phyloP scores from a whole-genome alignment of 2,888 invertebrate genomes.

The Rhamnusium bicolor region DNA sequence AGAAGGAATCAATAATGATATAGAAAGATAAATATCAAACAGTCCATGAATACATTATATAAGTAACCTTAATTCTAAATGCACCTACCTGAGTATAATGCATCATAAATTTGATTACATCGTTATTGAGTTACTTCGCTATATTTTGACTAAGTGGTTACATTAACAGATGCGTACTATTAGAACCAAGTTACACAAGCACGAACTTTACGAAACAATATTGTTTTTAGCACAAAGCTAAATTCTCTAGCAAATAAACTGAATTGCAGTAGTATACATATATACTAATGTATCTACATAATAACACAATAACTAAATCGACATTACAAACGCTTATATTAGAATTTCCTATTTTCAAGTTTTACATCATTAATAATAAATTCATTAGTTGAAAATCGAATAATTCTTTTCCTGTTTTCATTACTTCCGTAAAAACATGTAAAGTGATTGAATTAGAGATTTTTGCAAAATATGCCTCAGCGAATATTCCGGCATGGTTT shows the following conservation, averaged over 20 bases:
- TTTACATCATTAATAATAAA: too few species aligned
- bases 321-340: too few species aligned
- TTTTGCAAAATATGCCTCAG: too few species aligned
- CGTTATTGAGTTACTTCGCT: slow-evolving; percentile 25
- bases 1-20: too few species aligned
- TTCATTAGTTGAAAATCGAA: too few species aligned
- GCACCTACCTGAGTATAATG: not conserved
- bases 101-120: slow-evolving; percentile 24
- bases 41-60: not conserved
- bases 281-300: not conserved
- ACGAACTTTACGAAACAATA: slow-evolving; percentile 17
- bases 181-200: not conserved
- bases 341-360: too few species aligned
- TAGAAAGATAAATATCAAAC: too few species aligned
- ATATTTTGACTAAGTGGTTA: slow-evolving; percentile 31
- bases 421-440: too few species aligned
- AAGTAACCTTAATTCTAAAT: slow-evolving; percentile 12
- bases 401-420: too few species aligned
- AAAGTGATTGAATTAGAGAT: too few species aligned
- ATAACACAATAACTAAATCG: too few species aligned
- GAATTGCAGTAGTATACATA: slow-evolving; percentile 1
- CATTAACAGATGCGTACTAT: slow-evolving; percentile 23
- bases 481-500: too few species aligned
- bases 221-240: slow-evolving; percentile 19
- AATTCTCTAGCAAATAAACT: slow-evolving; percentile 7